Evolutionary conservation across 2,888 invertebrate species (phyloP).

Genomic region (Halictus ligatus): DNA sequence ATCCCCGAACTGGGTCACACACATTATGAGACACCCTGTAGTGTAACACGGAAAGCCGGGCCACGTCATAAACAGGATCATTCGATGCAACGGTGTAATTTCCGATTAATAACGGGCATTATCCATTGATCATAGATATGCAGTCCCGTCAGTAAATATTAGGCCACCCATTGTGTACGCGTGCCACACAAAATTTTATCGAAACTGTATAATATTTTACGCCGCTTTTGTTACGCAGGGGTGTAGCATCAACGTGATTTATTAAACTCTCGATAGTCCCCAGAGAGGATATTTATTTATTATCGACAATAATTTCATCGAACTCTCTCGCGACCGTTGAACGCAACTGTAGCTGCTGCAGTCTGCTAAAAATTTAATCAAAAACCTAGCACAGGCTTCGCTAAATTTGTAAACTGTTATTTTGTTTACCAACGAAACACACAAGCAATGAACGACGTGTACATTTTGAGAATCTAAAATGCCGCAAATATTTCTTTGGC

Average conservation of each 20-base stretch:
- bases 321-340: neutral
- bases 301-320: neutral
- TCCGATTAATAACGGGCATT: neutral
- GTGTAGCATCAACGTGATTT: neutral
- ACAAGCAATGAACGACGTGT: neutral
- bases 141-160: neutral
- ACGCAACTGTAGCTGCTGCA: neutral
- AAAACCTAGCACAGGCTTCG: neutral
- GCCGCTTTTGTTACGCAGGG: neutral
- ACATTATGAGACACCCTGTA: neutral
- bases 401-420: neutral
- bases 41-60: neutral
- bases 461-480: neutral
- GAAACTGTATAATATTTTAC: neutral
- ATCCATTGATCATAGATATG: neutral
- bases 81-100: neutral
- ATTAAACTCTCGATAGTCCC: neutral
- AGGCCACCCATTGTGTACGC: neutral
- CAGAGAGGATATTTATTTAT: neutral
- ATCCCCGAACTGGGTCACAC: neutral
- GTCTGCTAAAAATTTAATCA: neutral
- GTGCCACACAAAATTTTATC: neutral
- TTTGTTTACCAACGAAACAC: neutral
- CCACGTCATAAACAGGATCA: neutral
- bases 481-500: neutral